Conservation (phyloP, 2,797 vertebrate genomes). For the Nyctibius grandis region DNA sequence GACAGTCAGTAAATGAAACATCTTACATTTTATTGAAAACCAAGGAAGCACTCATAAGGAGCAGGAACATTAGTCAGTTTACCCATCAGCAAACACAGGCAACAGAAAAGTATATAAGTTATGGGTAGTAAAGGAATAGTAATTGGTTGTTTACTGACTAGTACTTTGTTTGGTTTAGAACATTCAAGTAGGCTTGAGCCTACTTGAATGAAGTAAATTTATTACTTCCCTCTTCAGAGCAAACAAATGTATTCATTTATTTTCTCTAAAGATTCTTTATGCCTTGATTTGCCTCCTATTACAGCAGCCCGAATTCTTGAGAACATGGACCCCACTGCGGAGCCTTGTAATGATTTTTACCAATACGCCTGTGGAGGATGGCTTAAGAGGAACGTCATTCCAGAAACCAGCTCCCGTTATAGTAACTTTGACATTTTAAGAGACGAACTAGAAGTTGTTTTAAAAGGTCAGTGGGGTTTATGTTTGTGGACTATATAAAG, state of each 20-base stretch:
- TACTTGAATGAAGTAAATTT: not conserved
- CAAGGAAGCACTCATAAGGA: not conserved
- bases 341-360: constrained; percentile 92
- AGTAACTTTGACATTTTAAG: constrained; percentile 94
- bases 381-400: constrained; percentile 92
- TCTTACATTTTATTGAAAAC: not conserved
- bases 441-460: constrained; percentile 88
- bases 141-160: not conserved
- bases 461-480: constrained; percentile 86
- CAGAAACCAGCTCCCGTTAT: constrained; percentile 91
- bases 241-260: not conserved
- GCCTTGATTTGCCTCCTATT: not conserved
- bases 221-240: not conserved
- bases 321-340: constrained; percentile 85
- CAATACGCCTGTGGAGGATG: constrained; percentile 94
- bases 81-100: not conserved
- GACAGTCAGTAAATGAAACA: not conserved
- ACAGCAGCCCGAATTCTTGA: constrained; percentile 90
- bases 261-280: not conserved
- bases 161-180: not conserved
- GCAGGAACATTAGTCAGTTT: not conserved
- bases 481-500: constrained; percentile 18
- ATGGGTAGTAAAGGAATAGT: not conserved
- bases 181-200: not conserved
- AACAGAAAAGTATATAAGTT: not conserved